Base-by-base conservation (phyloP, 2,113 vertebrate species). In the Myotis davidii region DNA sequence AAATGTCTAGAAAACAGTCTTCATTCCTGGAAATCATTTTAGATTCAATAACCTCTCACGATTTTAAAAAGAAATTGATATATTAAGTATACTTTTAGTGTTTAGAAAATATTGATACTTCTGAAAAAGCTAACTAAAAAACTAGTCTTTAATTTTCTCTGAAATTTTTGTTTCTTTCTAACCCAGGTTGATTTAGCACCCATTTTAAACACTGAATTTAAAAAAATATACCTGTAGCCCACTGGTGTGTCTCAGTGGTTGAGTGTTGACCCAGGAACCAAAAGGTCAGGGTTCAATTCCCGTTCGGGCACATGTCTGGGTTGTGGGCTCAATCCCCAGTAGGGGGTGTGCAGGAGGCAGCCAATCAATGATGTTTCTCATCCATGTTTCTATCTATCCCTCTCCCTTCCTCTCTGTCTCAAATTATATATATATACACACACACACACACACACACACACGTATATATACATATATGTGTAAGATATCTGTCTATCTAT, bases 141-240 rank as follows among this genome's bases (percentile, higher is more conserved):
- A 45, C 11, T 85, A 83, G n/a, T 34, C 27, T 70, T 88, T 61
- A 90, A 70, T 78, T 84, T 79, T 91, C 45, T 54, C 34, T 39
- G 29, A 54, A 65, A 74, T 67, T 39, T 91, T 72, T 87, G 13
- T 74, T 94, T 84, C 29, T 89, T 81, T 96, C 9, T 70, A 64
- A 87, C 1, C 5, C 16, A 70, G 39, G 10, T 88, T 88, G 73
- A 65, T 50, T 69, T 94, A 84, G 73, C 7, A 37, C 10, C 9
- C 8, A 48, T 93, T 94, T 92, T 94, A 79, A 93, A 69, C 6
- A 48, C 7, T 78, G 17, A 59, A 8, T 94, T 90, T 78, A 74
- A 3, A 48, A 69, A 78, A 39, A 54, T 81, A 61, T 18, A 42
- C 29, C 0, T 83, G 29, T 69, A 81, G 23, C 56, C 56, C 23